Conservation (phyloP, 2,113 vertebrate species). For the Daboia siamensis region DNA sequence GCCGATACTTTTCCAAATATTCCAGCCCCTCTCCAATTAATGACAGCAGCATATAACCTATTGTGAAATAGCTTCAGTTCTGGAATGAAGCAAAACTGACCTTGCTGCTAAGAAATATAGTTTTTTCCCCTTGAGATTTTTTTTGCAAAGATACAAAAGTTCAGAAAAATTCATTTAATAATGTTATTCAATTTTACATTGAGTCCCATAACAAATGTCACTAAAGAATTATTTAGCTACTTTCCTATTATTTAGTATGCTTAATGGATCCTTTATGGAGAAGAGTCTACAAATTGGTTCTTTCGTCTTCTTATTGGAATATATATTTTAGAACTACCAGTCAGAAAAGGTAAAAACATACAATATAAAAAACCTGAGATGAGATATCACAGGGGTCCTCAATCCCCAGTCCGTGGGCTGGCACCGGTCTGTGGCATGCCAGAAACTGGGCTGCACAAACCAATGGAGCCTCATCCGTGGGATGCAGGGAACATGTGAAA, state of each 20-base stretch:
- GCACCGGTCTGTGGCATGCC: no score
- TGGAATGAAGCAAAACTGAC: slow-evolving; percentile 56
- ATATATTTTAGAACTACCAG: neutral
- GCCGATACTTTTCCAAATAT: slow-evolving; percentile 79
- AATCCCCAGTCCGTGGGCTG: no score
- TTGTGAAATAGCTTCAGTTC: slow-evolving; percentile 77
- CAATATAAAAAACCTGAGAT: neutral
- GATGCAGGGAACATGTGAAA: no score
- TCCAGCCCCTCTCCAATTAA: slow-evolving; percentile 78
- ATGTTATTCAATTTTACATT: slow-evolving; percentile 25
- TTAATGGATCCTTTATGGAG: neutral
- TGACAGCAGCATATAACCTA: slow-evolving; percentile 79
- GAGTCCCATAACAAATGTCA: slow-evolving; percentile 3
- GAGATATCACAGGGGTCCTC: neutral
- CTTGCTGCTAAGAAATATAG: slow-evolving; percentile 38
- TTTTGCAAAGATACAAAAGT: slow-evolving; percentile 20
- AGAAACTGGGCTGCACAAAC: no score
- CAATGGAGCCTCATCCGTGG: no score
- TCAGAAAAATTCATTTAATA: slow-evolving; percentile 33
- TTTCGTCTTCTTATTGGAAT: slow-evolving; percentile 22
- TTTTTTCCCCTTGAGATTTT: slow-evolving; percentile 17
- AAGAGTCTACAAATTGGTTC: neutral
- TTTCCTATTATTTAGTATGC: neutral
- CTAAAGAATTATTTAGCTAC: neutral
- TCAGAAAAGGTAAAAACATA: slow-evolving; percentile 3